These are phyloP conservation scores for Petrocephalus microphthalmus DNA, from an alignment of 2,113 vertebrate genomes.

Conservation along the genomic window DNA sequence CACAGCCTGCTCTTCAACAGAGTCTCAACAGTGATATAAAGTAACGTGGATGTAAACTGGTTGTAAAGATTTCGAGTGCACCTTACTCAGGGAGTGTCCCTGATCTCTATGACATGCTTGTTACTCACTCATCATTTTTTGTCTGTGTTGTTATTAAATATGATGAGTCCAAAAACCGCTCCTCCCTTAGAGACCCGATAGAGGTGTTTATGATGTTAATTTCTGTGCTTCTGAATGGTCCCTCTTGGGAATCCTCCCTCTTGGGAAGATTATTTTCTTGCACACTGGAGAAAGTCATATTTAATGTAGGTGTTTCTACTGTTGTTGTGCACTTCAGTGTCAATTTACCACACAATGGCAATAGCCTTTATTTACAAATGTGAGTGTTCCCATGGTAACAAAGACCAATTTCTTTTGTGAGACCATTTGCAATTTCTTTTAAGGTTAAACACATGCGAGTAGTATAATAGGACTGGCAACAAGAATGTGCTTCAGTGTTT, in stretches of 20 bases:
- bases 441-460: background rate
- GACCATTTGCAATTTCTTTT: background rate
- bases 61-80: background rate
- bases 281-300: background rate
- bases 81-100: background rate
- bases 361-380: background rate
- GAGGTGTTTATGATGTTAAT: background rate
- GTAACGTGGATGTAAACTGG: background rate
- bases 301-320: background rate
- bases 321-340: background rate
- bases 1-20: background rate
- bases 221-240: background rate
- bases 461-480: background rate
- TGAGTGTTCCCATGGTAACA: background rate
- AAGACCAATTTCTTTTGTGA: background rate
- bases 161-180: background rate
- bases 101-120: background rate
- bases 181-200: background rate
- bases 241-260: background rate
- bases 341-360: slow-evolving; percentile 2
- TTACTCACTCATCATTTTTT: background rate
- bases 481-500: background rate
- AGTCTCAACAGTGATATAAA: background rate
- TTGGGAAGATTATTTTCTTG: background rate
- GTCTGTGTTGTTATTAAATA: background rate